A percentile compares a stretch with the other conserved stretches of the same genome.
phyloP scores from a whole-genome alignment of 2,888 invertebrate genomes.

The Trichopoda pennipes region DNA sequence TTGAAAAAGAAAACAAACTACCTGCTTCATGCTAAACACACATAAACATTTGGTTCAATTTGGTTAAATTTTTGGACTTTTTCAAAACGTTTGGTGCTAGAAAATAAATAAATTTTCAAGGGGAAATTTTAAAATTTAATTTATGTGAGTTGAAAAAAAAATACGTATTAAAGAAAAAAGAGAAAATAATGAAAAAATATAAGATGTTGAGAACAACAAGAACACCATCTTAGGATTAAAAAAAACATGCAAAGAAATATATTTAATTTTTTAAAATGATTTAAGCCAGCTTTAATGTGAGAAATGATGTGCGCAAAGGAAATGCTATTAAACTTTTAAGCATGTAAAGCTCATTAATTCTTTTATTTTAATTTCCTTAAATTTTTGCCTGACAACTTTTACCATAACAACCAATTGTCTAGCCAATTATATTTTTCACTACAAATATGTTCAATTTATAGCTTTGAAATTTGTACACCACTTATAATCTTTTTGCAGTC shows the following conservation, averaged over 20 bases:
- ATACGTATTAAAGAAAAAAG: not conserved
- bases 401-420: not conserved
- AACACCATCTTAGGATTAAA: too few relatives aligned
- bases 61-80: not conserved
- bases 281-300: too few relatives aligned
- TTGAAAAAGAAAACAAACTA: constrained; percentile 20
- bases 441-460: too few relatives aligned
- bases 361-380: too few relatives aligned
- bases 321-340: too few relatives aligned
- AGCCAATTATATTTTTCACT: too few relatives aligned
- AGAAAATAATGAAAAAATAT: not conserved
- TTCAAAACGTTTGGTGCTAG: not conserved
- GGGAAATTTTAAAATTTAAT: not conserved
- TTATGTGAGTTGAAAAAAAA: not conserved
- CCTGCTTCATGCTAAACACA: constrained; percentile 19
- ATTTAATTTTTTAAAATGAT: too few relatives aligned
- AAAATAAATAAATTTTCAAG: not conserved
- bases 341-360: not conserved
- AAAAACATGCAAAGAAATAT: too few relatives aligned
- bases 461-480: not conserved
- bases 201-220: too few relatives aligned
- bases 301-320: too few relatives aligned
- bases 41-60: constrained; percentile 24
- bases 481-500: not conserved
- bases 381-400: not conserved